Evolutionary conservation across 2,113 vertebrate species (phyloP).

Genomic region (Silurus asotus): DNA sequence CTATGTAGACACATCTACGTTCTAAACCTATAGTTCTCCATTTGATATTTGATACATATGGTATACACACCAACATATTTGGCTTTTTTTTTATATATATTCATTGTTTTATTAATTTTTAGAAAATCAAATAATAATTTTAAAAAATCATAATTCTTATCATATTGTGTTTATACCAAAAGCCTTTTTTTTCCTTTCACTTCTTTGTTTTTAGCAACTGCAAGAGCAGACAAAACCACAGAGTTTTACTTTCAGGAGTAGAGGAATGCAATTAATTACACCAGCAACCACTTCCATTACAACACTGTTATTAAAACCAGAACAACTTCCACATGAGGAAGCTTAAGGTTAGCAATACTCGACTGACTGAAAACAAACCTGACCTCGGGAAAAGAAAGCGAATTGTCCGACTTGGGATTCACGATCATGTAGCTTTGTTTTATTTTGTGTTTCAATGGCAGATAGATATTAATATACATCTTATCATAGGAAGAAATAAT

Average conservation of each 20-base stretch:
- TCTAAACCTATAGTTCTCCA: not conserved
- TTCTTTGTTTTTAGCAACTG: not conserved
- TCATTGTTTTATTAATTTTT: not conserved
- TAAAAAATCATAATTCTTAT: not conserved
- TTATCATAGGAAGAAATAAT: not conserved
- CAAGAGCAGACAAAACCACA: conserved; percentile 20
- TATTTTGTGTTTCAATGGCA: not conserved
- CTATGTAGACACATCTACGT: not conserved
- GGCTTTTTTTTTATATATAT: not conserved
- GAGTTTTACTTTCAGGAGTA: not conserved
- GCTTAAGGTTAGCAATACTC: conserved; percentile 7
- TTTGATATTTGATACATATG: not conserved
- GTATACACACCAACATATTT: not conserved
- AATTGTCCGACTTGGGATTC: too few relatives aligned
- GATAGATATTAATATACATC: not conserved
- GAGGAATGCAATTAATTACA: conserved; percentile 18
- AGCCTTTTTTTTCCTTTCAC: not conserved
- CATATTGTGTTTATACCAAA: not conserved
- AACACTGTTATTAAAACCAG: conserved; percentile 15
- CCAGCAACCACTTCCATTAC: conserved; percentile 19
- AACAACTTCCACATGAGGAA: not conserved
- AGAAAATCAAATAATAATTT: too few relatives aligned
- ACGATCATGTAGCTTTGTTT: not conserved
- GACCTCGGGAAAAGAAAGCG: not conserved
- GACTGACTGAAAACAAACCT: not conserved